A percentile compares a stretch with the other conserved stretches of the same genome.
These are phyloP conservation scores for Aplysina aerophoba DNA, from an alignment of 37 sponge, comb jelly and placozoan species.

Conservation along the genomic window DNA sequence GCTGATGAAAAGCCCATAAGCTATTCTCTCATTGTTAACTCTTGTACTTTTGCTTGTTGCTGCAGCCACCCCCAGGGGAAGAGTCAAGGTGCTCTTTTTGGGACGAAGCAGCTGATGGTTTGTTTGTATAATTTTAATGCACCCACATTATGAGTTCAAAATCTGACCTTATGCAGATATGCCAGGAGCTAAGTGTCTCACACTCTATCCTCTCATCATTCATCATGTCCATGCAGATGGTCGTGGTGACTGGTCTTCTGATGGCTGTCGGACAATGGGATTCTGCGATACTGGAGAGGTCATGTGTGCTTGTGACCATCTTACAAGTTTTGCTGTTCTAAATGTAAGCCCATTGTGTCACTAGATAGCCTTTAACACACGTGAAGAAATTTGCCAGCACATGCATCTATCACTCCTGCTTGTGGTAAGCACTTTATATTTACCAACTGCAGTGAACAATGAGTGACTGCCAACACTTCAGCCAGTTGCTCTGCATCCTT, in stretches of 20 bases:
- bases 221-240: not conserved
- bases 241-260: slow-evolving; percentile 58
- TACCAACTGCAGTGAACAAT: no score
- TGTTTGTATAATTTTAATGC: not conserved
- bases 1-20: no score
- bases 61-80: slow-evolving; percentile 7
- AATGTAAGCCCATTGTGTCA: not conserved
- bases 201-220: not conserved
- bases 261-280: slow-evolving; percentile 6
- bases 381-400: no score
- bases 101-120: slow-evolving; percentile 51
- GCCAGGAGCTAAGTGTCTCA: no score
- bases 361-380: no score
- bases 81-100: slow-evolving; percentile 41
- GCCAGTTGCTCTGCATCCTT: no score
- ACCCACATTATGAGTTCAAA: no score
- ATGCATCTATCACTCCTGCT: no score
- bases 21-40: no score
- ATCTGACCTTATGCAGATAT: no score
- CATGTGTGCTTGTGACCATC: slow-evolving; percentile 3
- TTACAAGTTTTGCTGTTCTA: slow-evolving; percentile 10
- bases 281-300: not conserved
- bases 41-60: not conserved
- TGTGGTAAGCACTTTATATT: no score
- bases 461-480: no score